These are phyloP conservation scores for Bostrychus sinensis DNA, from an alignment of 2,113 vertebrate species.

Conservation along the genomic window DNA sequence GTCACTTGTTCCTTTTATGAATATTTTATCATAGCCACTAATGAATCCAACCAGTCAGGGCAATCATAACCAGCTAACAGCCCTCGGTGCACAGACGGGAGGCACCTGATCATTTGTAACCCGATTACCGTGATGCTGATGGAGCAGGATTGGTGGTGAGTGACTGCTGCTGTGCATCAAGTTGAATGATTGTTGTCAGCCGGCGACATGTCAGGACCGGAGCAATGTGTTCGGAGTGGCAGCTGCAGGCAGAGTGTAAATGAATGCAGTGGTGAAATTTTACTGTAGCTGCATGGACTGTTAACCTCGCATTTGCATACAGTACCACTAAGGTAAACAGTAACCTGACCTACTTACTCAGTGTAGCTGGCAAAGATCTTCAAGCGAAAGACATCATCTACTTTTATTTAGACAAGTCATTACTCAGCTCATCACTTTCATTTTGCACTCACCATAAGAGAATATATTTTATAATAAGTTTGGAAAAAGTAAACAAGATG, in stretches of 20 bases:
- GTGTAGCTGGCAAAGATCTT: not conserved
- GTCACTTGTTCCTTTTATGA: constrained; percentile 74
- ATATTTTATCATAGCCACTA: constrained; percentile 74
- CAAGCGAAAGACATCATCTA: not conserved
- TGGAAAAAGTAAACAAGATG: no score
- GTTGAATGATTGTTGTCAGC: constrained; percentile 20
- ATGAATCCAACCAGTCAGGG: constrained; percentile 61
- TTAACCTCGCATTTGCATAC: not conserved
- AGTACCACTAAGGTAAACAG: not conserved
- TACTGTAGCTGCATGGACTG: constrained; percentile 7
- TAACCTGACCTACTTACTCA: not conserved
- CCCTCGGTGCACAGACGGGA: constrained; percentile 42
- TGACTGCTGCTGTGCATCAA: constrained; percentile 31
- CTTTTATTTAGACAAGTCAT: not conserved
- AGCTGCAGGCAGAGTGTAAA: constrained; percentile 11
- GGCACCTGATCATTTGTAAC: constrained; percentile 57
- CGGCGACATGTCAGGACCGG: constrained; percentile 1
- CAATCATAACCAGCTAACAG: constrained; percentile 66
- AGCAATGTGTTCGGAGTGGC: not conserved
- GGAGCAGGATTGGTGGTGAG: constrained; percentile 40
- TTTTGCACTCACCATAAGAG: no score
- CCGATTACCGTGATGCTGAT: constrained; percentile 52
- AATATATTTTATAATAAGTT: no score
- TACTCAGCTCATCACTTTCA: not conserved
- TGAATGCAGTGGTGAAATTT: not conserved